Evolutionary conservation across 2,888 invertebrate genomes (phyloP).

Genomic region (Euplexia lucipara): DNA sequence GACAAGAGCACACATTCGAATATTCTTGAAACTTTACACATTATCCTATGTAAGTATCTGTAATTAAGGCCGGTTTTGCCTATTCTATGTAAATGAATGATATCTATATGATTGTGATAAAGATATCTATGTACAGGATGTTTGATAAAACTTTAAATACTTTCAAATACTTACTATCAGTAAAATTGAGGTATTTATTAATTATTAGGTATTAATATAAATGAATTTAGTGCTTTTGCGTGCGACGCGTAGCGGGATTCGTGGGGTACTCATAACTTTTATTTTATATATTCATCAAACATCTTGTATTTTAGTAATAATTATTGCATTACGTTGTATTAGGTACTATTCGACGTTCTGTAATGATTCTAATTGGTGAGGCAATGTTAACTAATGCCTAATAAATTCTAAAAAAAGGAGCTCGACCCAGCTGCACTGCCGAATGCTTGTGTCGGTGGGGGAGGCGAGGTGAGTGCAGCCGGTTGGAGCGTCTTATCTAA

Average conservation of each 20-base stretch:
- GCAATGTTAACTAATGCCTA: conserved; percentile 86
- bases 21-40: conserved; percentile 71
- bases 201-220: conserved; percentile 69
- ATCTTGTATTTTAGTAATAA: conserved; percentile 81
- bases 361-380: conserved; percentile 83
- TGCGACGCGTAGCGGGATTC: conserved; percentile 62
- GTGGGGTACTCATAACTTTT: conserved; percentile 50
- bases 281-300: conserved; percentile 78
- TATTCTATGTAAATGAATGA: conserved; percentile 86
- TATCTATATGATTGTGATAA: conserved; percentile 73
- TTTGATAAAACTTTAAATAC: conserved; percentile 81
- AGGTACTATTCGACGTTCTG: conserved; percentile 70
- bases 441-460: conserved; percentile 41
- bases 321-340: conserved; percentile 74
- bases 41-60: conserved; percentile 76
- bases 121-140: conserved; percentile 83
- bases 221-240: conserved; percentile 71
- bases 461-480: conserved; percentile 68
- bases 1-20: conserved; percentile 67
- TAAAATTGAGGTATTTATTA: conserved; percentile 77
- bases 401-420: conserved; percentile 85
- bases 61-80: conserved; percentile 88
- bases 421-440: conserved; percentile 77
- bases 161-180: conserved; percentile 73
- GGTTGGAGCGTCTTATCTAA: conserved; percentile 81